Evolutionary conservation across 2,113 vertebrate species (phyloP).

Genomic region (Heloderma charlesbogerti): DNA sequence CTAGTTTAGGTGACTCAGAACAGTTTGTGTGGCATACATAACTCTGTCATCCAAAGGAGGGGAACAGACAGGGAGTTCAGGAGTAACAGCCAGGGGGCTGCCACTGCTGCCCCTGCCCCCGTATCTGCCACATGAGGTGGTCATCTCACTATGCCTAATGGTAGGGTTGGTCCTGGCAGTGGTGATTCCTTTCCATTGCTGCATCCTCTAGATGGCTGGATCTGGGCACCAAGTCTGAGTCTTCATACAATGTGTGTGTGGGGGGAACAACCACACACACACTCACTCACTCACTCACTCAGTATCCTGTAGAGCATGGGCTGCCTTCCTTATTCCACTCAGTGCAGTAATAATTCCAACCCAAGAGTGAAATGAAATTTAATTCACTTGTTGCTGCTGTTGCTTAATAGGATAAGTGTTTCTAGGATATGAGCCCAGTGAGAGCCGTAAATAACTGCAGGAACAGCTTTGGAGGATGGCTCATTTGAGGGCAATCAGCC

Average conservation of each 20-base stretch:
- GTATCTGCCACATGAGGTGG: no score
- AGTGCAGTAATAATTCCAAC: background rate
- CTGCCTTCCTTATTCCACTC: background rate
- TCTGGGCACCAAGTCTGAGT: background rate
- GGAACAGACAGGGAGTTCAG: no score
- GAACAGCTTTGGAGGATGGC: conserved; percentile 12
- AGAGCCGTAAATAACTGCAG: conserved; percentile 6
- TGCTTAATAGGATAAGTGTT: conserved; percentile 9
- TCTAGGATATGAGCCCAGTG: background rate
- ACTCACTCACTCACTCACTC: background rate
- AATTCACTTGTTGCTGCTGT: background rate
- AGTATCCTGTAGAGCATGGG: background rate
- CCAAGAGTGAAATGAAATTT: background rate
- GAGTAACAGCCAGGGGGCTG: no score
- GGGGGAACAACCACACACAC: background rate
- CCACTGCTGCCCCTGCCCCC: no score
- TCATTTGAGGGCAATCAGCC: background rate
- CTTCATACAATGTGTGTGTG: background rate
- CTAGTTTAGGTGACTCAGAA: no score
- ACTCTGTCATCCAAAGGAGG: no score
- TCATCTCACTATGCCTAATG: no score
- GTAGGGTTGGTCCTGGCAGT: no score
- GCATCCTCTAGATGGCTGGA: background rate
- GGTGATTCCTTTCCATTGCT: background rate
- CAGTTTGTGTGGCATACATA: no score